Base-by-base conservation (phyloP, 2,888 invertebrate species). In the Volucella inflata region DNA sequence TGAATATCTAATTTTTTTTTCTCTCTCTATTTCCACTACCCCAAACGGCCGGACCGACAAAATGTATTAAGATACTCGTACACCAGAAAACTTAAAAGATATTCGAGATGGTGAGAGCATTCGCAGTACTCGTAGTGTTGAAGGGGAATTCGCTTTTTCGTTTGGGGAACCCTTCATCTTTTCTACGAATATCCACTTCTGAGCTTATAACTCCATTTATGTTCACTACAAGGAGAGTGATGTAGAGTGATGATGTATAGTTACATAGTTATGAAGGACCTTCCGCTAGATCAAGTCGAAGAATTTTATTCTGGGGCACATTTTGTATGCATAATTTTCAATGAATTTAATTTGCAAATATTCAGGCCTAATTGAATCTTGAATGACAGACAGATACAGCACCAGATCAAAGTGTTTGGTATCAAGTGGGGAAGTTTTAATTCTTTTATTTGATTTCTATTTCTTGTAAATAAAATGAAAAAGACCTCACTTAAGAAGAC, bases 41-140 rank as follows among this genome's bases (percentile, higher is more conserved):
- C 11, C 14, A 1, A 21, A 3, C 9, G 16, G 14, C 50, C 21
- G 50, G 12, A 4, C 17, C 17, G 16, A 16, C 11, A 14, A 55
- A 46, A 82, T 77, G 44, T 68, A 83, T 78, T 81, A 65, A 81
- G 78, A 83, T 78, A n/a, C n/a, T n/a, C n/a, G n/a, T n/a, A 83
- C 78, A 83, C 64, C 53, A 79, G 68, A 11, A 72, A 78, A 83
- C 72, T 83, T 72, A 65, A 76, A 65, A 82, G 76, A 77, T 76
- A 83, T 72, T 60, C 11, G n/a, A 17, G 17, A 75, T 44, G 21
- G 67, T 14, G 42, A 42, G 21, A 50, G 70, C 6, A 30, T 30
- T 30, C 30, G 30, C 6, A 3, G 30, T 30, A 30, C 30, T 30
- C 30, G 70, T 53, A 59, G 65, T 67, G 68, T 67, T 46, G 55